These are phyloP conservation scores for Coluber constrictor DNA, from an alignment of 2,797 vertebrate species.

Conservation along the genomic window DNA sequence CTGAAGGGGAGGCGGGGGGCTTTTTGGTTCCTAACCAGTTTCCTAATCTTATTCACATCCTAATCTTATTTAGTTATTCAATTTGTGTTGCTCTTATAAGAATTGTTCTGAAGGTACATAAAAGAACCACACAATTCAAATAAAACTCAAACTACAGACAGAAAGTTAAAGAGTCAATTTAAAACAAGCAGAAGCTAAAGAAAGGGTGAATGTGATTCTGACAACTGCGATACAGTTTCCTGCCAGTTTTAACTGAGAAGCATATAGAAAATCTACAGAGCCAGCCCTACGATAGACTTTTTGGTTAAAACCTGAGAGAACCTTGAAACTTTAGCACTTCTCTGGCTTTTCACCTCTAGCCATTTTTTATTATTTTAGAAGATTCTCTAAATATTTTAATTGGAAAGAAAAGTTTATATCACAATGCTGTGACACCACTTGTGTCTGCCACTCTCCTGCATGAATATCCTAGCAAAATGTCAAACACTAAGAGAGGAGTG, in stretches of 20 bases:
- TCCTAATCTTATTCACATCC: not conserved
- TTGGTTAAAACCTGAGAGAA: not conserved
- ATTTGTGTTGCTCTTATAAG: not conserved
- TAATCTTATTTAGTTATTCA: conserved; percentile 1
- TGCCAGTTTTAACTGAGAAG: not conserved
- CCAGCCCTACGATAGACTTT: not conserved
- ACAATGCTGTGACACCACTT: not conserved
- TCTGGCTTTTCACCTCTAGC: not conserved
- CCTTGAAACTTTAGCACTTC: not conserved
- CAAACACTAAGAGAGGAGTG: not conserved
- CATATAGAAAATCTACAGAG: not conserved
- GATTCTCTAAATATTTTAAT: not conserved
- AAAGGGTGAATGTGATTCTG: not conserved
- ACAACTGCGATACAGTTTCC: not conserved
- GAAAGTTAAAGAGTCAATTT: not conserved
- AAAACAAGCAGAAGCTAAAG: not conserved
- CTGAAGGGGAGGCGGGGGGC: not conserved
- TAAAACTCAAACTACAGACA: not conserved
- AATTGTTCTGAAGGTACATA: not conserved
- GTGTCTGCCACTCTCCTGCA: not conserved
- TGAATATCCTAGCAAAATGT: not conserved
- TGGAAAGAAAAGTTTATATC: not conserved
- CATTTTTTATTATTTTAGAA: not conserved
- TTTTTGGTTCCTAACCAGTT: not conserved
- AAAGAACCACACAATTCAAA: not conserved